Conservation (phyloP, 2,113 vertebrate species). For the Pangasianodon hypophthalmus region DNA sequence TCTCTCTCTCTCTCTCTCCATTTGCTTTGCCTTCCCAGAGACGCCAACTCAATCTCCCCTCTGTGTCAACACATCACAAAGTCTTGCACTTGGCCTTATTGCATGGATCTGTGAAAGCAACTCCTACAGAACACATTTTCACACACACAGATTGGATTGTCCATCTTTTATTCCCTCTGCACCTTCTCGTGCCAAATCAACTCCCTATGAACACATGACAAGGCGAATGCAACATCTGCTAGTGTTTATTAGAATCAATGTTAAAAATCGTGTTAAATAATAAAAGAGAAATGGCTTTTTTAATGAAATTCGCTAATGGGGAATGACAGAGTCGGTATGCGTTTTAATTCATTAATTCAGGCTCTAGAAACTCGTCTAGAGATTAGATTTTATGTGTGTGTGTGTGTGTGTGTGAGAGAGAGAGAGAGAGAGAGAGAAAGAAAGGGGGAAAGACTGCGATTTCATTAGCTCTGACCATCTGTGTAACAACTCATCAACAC, state of each 20-base stretch:
- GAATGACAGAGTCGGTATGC: background rate
- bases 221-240: slow-evolving; percentile 50
- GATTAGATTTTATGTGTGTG: background rate
- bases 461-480: slow-evolving; percentile 78
- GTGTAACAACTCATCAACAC: slow-evolving; percentile 69
- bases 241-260: slow-evolving; percentile 39
- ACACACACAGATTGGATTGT: slow-evolving; percentile 72
- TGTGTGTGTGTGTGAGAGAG: background rate
- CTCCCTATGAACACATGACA: slow-evolving; percentile 69
- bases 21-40: slow-evolving; percentile 78
- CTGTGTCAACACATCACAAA: slow-evolving; percentile 78
- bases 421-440: slow-evolving; percentile 32
- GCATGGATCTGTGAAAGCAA: slow-evolving; percentile 72
- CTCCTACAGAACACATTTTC: slow-evolving; percentile 71
- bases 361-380: slow-evolving; percentile 1
- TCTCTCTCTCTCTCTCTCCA: slow-evolving; percentile 47
- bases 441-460: slow-evolving; percentile 61
- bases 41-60: slow-evolving; percentile 75
- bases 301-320: slow-evolving; percentile 11
- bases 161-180: slow-evolving; percentile 61
- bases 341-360: slow-evolving; percentile 11
- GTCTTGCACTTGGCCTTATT: slow-evolving; percentile 75
- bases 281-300: slow-evolving; percentile 27
- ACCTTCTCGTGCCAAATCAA: slow-evolving; percentile 59
- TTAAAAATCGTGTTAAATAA: slow-evolving; percentile 25